phyloP scores from a whole-genome alignment of 2,797 vertebrate genomes.

The Dipus sagitta region DNA sequence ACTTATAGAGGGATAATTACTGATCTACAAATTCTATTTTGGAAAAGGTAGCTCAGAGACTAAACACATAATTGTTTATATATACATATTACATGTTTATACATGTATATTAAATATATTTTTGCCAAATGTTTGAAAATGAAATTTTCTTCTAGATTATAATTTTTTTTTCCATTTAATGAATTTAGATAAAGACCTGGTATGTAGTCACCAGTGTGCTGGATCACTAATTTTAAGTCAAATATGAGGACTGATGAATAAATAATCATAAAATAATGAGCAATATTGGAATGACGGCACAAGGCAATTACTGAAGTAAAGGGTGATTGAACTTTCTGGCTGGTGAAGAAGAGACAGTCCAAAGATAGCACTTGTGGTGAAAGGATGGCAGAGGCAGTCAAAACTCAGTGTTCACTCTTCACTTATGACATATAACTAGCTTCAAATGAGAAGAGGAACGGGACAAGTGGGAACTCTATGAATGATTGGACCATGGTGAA shows the following conservation, averaged over 20 bases:
- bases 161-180: constrained; percentile 12
- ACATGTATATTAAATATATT: neutral
- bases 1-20: neutral
- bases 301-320: neutral
- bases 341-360: neutral
- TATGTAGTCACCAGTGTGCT: neutral
- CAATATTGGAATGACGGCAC: neutral
- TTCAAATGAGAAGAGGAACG: neutral
- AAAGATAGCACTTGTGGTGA: neutral
- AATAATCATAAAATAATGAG: neutral
- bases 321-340: neutral
- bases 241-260: neutral
- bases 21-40: neutral
- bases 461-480: neutral
- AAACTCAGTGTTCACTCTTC: neutral
- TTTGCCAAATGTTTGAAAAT: constrained; percentile 16
- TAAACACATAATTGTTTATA: neutral
- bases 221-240: neutral
- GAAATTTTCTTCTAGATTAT: constrained; percentile 10
- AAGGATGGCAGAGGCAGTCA: neutral
- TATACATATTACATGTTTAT: neutral
- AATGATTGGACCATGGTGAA: neutral
- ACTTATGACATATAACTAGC: neutral
- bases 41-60: constrained; percentile 1
- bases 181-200: neutral